A percentile compares a stretch with the other conserved stretches of the same genome.
phyloP scores from a whole-genome alignment of 2,888 invertebrate species.

The Euplagia quadripunctaria region DNA sequence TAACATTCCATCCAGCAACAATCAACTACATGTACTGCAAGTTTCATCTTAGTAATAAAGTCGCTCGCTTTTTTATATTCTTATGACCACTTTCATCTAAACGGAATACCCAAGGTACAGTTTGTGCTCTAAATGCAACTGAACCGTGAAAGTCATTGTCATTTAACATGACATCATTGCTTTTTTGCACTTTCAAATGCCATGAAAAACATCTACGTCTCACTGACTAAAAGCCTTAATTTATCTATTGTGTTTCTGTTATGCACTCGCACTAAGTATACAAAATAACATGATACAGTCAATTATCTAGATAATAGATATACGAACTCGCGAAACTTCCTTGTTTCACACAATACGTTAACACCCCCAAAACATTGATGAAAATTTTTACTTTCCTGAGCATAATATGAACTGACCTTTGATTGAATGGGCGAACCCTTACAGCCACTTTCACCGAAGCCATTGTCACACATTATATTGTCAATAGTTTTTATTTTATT shows the following conservation, averaged over 20 bases:
- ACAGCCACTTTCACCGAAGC: slow-evolving; percentile 97
- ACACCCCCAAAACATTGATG: slow-evolving; percentile 59
- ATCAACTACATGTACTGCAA: slow-evolving; percentile 28
- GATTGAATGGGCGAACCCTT: slow-evolving; percentile 96
- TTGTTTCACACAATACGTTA: slow-evolving; percentile 51
- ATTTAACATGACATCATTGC: slow-evolving; percentile 82
- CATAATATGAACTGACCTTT: slow-evolving; percentile 88
- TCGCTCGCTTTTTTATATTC: slow-evolving; percentile 69
- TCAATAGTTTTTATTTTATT: slow-evolving; percentile 67
- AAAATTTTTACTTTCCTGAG: slow-evolving; percentile 41
- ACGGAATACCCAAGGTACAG: slow-evolving; percentile 77
- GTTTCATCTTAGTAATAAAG: slow-evolving; percentile 59
- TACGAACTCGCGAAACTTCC: slow-evolving; percentile 58
- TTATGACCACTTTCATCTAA: slow-evolving; percentile 82
- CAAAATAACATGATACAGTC: slow-evolving; percentile 49
- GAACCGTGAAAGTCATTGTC: slow-evolving; percentile 87
- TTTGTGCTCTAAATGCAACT: slow-evolving; percentile 84
- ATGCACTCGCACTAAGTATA: slow-evolving; percentile 31
- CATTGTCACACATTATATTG: slow-evolving; percentile 89
- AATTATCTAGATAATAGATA: slow-evolving; percentile 56
- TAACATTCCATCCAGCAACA: slow-evolving; percentile 39
- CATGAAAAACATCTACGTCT: slow-evolving; percentile 40
- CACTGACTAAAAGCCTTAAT: slow-evolving; percentile 20
- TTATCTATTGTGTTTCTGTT: slow-evolving; percentile 26
- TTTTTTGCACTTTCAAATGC: slow-evolving; percentile 82